phyloP scores from a whole-genome alignment of 2,888 invertebrate species.

The Drosophila lacicola region DNA sequence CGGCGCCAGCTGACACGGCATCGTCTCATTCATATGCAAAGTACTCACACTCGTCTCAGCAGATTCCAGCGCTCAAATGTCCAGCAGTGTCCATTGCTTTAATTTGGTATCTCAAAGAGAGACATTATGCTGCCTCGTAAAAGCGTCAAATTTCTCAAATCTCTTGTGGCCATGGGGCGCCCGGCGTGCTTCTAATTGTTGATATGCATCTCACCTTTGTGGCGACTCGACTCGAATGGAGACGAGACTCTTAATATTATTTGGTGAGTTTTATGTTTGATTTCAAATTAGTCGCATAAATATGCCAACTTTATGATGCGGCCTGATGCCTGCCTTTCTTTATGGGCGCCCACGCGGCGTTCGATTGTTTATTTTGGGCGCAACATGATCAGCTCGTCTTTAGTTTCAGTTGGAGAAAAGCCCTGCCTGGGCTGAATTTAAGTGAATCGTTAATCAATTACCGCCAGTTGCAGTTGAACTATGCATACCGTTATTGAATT shows the following conservation, averaged over 20 bases:
- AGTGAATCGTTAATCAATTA: constrained; percentile 72
- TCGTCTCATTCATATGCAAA: constrained; percentile 77
- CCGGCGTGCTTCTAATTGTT: constrained; percentile 62
- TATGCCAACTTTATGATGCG: constrained; percentile 72
- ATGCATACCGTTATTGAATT: constrained; percentile 77
- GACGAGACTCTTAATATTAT: constrained; percentile 78
- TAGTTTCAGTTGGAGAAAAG: constrained; percentile 24
- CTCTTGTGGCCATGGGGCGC: constrained; percentile 50
- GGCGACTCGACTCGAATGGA: constrained; percentile 44
- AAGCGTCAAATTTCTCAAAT: constrained; percentile 81
- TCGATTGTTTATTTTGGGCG: constrained; percentile 58
- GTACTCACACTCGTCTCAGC: constrained; percentile 36
- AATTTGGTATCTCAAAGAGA: constrained; percentile 80
- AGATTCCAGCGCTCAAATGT: constrained; percentile 46
- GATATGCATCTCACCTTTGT: constrained; percentile 61
- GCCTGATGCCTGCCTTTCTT: constrained; percentile 29
- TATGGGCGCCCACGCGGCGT: constrained; percentile 67
- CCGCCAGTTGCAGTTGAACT: constrained; percentile 56
- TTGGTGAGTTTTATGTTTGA: constrained; percentile 79
- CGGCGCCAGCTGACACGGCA: constrained; percentile 63
- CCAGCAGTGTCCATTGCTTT: constrained; percentile 67
- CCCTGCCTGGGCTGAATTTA: constrained; percentile 52
- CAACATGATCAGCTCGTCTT: constrained; percentile 27
- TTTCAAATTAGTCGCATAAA: constrained; percentile 81
- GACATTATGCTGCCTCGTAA: constrained; percentile 78